These are phyloP conservation scores for Atta texana DNA, from an alignment of 1,140 invertebrate genomes.

Conservation along the genomic window DNA sequence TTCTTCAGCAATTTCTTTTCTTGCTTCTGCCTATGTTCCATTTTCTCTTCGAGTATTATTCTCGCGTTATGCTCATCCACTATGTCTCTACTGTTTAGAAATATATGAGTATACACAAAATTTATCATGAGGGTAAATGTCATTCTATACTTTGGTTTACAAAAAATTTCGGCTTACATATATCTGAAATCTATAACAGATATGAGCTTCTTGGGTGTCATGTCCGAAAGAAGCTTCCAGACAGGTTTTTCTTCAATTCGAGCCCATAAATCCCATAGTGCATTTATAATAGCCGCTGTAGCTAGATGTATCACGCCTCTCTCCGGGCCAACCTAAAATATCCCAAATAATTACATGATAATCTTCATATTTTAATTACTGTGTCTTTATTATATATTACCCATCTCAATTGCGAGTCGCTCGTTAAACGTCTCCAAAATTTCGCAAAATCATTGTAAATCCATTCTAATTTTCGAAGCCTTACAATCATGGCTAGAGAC, in stretches of 20 bases:
- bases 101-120: constrained; percentile 18
- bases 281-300: constrained; percentile 95
- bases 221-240: constrained; percentile 94
- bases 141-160: constrained; percentile 21
- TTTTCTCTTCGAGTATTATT: constrained; percentile 89
- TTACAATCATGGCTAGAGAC: constrained; percentile 89
- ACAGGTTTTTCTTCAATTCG: constrained; percentile 94
- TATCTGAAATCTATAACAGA: constrained; percentile 95
- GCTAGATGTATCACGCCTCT: constrained; percentile 96
- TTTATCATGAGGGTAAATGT: background rate
- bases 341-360: background rate
- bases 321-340: constrained; percentile 93
- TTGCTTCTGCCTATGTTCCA: constrained; percentile 87
- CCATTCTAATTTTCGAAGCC: constrained; percentile 88
- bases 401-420: constrained; percentile 96
- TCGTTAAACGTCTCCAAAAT: constrained; percentile 94
- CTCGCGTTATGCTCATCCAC: constrained; percentile 94
- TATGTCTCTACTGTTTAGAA: constrained; percentile 90
- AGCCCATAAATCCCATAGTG: constrained; percentile 97
- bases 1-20: constrained; percentile 87
- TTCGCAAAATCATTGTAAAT: constrained; percentile 92
- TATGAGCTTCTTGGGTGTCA: constrained; percentile 93
- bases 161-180: constrained; percentile 86
- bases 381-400: constrained; percentile 84
- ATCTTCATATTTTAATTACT: background rate